phyloP scores from a whole-genome alignment of 2,888 invertebrate species.

The Aleiodes leptofemur region DNA sequence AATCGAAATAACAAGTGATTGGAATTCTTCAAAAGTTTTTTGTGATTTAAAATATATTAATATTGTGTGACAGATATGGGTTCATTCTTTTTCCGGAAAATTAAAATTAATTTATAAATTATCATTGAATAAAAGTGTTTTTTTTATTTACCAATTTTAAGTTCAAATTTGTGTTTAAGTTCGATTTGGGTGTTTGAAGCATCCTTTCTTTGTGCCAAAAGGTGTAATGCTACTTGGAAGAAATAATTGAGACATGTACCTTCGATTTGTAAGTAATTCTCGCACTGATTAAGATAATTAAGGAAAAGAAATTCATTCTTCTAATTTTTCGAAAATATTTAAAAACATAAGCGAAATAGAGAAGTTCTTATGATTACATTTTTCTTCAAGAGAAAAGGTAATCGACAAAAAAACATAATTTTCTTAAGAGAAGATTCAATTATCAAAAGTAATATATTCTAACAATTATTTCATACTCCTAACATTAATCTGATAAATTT shows the following conservation, averaged over 20 bases:
- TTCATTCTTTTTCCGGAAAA: conserved; percentile 20
- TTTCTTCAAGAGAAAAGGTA: too few species aligned
- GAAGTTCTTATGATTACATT: too few species aligned
- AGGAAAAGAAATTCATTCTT: too few species aligned
- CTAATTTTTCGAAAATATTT: background rate
- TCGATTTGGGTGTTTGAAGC: conserved; percentile 45
- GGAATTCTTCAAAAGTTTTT: background rate
- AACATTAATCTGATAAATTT: background rate
- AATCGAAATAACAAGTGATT: conserved; percentile 3
- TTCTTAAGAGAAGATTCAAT: too few species aligned
- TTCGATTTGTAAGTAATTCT: conserved; percentile 66
- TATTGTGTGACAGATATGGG: conserved; percentile 32
- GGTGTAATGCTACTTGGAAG: conserved; percentile 64
- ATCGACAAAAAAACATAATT: too few species aligned
- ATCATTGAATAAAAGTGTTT: conserved; percentile 8
- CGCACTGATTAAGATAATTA: too few species aligned
- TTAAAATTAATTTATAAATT: conserved; percentile 9
- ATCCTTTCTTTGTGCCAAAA: conserved; percentile 51
- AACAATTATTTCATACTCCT: background rate
- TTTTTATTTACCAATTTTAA: background rate
- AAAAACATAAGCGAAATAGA: too few species aligned
- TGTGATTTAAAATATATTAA: conserved; percentile 3
- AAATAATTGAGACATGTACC: conserved; percentile 67
- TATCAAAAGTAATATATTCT: background rate
- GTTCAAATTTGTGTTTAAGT: conserved; percentile 28